Evolutionary conservation across 2,113 vertebrate genomes (phyloP).

Genomic region (Vicugna pacos): DNA sequence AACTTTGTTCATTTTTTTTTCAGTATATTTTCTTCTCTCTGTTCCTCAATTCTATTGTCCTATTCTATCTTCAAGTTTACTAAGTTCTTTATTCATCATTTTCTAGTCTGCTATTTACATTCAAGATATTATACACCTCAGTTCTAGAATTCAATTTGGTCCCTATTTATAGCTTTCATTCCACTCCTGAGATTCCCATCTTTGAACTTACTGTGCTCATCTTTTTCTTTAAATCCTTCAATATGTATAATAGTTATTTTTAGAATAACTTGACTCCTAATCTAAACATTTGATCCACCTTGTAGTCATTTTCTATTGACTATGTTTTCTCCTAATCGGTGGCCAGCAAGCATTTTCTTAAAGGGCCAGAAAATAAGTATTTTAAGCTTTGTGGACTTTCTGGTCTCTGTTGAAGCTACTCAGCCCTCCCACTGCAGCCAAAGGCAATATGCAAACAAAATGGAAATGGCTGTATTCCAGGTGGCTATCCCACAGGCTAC

Average conservation of each 20-base stretch:
- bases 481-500: no score
- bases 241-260: neutral
- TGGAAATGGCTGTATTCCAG: neutral
- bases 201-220: neutral
- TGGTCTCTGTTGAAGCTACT: neutral
- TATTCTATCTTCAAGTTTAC: neutral
- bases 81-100: neutral
- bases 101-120: neutral
- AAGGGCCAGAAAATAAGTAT: neutral
- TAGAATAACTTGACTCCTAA: neutral
- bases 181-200: neutral
- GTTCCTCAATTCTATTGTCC: neutral
- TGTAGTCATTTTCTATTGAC: neutral
- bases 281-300: neutral
- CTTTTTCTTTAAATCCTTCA: neutral
- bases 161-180: neutral
- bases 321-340: neutral
- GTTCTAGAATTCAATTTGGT: neutral
- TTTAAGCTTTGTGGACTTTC: neutral
- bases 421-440: rapidly evolving
- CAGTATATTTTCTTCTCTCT: neutral
- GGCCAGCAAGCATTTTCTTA: neutral
- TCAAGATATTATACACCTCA: neutral
- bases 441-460: neutral
- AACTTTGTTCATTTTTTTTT: neutral